These are phyloP conservation scores for Knipowitschia caucasica DNA, from an alignment of 2,797 vertebrate species.

Conservation along the genomic window DNA sequence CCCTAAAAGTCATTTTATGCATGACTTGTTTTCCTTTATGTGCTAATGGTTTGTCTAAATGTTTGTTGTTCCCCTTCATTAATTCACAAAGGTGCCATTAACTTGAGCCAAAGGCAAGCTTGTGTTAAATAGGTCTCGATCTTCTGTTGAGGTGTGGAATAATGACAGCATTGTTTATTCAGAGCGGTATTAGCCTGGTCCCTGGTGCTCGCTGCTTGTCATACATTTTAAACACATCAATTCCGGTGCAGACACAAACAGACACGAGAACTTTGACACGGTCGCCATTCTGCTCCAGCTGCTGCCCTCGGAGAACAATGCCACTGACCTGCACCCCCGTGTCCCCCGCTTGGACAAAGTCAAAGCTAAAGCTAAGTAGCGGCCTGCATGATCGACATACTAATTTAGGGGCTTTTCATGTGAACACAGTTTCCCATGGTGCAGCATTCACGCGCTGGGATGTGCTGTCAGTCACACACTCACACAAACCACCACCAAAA, in stretches of 20 bases:
- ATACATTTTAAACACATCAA: conserved; percentile 42
- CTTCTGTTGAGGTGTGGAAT: conserved; percentile 19
- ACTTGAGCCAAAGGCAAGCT: conserved; percentile 10
- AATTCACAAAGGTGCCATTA: conserved; percentile 5
- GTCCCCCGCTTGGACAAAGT: conserved; percentile 20
- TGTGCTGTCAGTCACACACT: conserved; percentile 31
- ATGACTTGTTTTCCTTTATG: conserved; percentile 3
- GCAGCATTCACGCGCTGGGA: conserved; percentile 17
- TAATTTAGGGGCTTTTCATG: conserved; percentile 6
- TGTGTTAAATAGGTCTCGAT: conserved; percentile 14
- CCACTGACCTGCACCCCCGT: conserved; percentile 30
- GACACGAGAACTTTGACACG: conserved; percentile 35
- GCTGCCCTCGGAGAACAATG: conserved; percentile 22
- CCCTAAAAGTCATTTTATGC: conserved; percentile 1
- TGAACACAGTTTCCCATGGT: conserved; percentile 14
- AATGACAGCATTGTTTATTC: conserved; percentile 40
- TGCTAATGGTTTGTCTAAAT: background rate
- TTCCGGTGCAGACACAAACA: conserved; percentile 18
- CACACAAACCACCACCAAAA: conserved; percentile 28
- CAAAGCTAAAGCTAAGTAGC: conserved; percentile 6
- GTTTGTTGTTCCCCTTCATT: conserved; percentile 2
- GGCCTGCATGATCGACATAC: conserved; percentile 1
- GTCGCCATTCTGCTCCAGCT: conserved; percentile 33
- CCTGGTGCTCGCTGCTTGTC: conserved; percentile 17
- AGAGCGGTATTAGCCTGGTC: conserved; percentile 22